Evolutionary conservation across 2,797 vertebrate species (phyloP).

Genomic region (Typhlichthys eigenmanni): DNA sequence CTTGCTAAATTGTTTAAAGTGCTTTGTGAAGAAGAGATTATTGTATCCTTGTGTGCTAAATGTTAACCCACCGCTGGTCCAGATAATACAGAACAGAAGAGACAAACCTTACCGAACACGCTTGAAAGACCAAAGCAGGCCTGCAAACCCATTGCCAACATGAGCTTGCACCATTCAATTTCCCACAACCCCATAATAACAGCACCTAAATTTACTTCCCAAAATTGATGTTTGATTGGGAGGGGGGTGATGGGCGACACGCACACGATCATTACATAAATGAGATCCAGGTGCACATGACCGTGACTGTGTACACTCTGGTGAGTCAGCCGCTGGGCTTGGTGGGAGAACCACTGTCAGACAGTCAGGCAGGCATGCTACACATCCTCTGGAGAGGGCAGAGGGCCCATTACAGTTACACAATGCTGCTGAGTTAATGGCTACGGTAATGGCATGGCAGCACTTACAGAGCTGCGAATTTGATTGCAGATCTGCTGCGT

Average conservation of each 20-base stretch:
- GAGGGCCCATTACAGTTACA: constrained; percentile 46
- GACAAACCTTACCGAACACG: constrained; percentile 10
- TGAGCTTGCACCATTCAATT: constrained; percentile 4
- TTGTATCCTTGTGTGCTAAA: neutral
- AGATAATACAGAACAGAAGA: neutral
- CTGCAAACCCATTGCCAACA: constrained; percentile 12
- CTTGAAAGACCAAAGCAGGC: constrained; percentile 14
- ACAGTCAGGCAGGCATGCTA: constrained; percentile 29
- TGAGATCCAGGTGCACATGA: constrained; percentile 57
- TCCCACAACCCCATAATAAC: constrained; percentile 16
- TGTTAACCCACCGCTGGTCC: too few species aligned
- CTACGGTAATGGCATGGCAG: constrained; percentile 60
- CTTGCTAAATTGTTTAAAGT: neutral
- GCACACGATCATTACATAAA: constrained; percentile 36
- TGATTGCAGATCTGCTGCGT: constrained; percentile 51
- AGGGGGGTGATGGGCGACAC: neutral
- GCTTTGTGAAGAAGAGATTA: neutral
- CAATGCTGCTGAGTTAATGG: constrained; percentile 61
- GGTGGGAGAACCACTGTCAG: constrained; percentile 10
- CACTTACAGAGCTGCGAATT: constrained; percentile 46
- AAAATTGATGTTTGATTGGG: constrained; percentile 31
- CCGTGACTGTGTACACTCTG: constrained; percentile 3
- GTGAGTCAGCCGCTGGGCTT: constrained; percentile 28
- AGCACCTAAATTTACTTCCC: constrained; percentile 12
- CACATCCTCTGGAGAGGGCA: constrained; percentile 43